Evolutionary conservation across 2,888 invertebrate species (phyloP).

Genomic region (Eledona agricola): DNA sequence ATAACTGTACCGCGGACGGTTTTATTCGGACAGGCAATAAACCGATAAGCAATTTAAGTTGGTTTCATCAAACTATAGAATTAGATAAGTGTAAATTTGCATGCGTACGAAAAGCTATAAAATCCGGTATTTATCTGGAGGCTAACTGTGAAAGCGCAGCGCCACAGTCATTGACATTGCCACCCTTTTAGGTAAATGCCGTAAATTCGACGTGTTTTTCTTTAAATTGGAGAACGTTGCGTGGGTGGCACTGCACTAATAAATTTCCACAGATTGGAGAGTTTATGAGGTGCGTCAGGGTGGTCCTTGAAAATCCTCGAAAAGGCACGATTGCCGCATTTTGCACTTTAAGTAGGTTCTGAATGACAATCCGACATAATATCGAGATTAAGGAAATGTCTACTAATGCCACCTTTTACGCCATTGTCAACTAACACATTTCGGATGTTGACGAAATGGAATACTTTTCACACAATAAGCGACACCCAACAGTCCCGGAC

Average conservation of each 20-base stretch:
- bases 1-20: slow-evolving; percentile 14
- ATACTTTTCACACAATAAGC: slow-evolving; percentile 16
- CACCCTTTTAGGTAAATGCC: slow-evolving; percentile 13
- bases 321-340: slow-evolving; percentile 34
- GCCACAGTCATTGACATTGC: slow-evolving; percentile 10
- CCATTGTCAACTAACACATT: slow-evolving; percentile 26
- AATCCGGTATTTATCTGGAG: slow-evolving; percentile 17
- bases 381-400: slow-evolving; percentile 30
- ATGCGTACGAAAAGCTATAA: slow-evolving; percentile 17
- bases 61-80: slow-evolving; percentile 21
- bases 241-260: slow-evolving; percentile 28
- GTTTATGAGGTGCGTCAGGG: slow-evolving; percentile 18
- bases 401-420: slow-evolving; percentile 30
- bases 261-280: slow-evolving; percentile 14
- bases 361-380: slow-evolving; percentile 26
- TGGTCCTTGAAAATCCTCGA: slow-evolving; percentile 28
- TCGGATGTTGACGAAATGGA: slow-evolving; percentile 30
- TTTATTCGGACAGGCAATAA: slow-evolving; percentile 11
- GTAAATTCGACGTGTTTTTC: slow-evolving; percentile 5
- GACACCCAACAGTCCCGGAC: slow-evolving; percentile 35
- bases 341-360: slow-evolving; percentile 24
- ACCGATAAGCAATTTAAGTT: slow-evolving; percentile 19
- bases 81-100: slow-evolving; percentile 18
- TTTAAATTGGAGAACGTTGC: slow-evolving; percentile 7
- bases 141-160: slow-evolving; percentile 20